Evolutionary conservation across 2,797 vertebrate species (phyloP), one percentile per base, ranked within the genome.

Genomic region (Cossypha niveicapilla): DNA sequence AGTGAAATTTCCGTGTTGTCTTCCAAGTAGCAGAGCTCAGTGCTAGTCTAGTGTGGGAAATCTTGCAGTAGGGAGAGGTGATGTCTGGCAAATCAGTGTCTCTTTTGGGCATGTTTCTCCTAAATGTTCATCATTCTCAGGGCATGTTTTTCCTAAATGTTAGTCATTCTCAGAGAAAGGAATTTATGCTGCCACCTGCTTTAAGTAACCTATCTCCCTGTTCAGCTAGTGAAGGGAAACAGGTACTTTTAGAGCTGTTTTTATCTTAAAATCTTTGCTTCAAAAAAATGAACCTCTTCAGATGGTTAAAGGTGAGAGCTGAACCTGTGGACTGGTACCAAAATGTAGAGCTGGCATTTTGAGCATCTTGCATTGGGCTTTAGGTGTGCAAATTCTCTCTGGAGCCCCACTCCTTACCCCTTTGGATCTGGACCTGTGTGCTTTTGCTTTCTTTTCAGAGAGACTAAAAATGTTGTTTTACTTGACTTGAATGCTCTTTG

Each of bases 391-490:
- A 2, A 57, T 84, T 63, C 15, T 53, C 6, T 63, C 17, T 15
- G 1, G 41, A 62, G 9, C 25, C 21, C 5, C 2, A 10, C 13
- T 70, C 62, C 23, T 22, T 47, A 47, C 1, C 6, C 3, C 6
- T 73, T 45, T 65, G n/a, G 6, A 76, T 68, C 4, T 50, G 50
- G 44, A 88, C 32, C 42, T 1, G 4, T 39, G 24, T 63, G 56
- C 23, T 70, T 90, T 61, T 85, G 9, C 18, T 67, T 63, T 84
- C 30, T 60, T 78, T 79, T 76, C 71, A 51, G 39, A 37, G 76
- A 37, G 42, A 24, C 12, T 32, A 13, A 27, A 13, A 34, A 5
- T 1, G 9, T 23, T 84, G 10, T 58, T 81, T 94, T 91, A n/a
- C 51, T 94, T 56, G 21, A 44, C n/a, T 88, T 48, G 25, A 47